phyloP scores from a whole-genome alignment of 2,797 vertebrate genomes.

The Urocyon cinereoargenteus region DNA sequence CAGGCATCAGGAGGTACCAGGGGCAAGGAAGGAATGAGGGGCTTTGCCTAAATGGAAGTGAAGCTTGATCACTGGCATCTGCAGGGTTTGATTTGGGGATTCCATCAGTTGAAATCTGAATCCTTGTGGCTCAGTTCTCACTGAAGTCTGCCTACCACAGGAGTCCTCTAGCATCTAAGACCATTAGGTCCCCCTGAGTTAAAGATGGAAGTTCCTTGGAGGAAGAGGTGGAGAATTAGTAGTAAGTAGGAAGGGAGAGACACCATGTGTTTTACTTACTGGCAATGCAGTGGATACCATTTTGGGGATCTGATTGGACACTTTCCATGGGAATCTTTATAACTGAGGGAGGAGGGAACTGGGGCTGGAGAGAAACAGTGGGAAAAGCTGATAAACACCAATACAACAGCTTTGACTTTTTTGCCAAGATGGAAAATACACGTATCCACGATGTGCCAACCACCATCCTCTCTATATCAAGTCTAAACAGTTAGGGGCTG shows the following conservation, averaged over 20 bases:
- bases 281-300: constrained; percentile 82
- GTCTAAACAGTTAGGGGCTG: neutral
- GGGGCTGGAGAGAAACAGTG: constrained; percentile 84
- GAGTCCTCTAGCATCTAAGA: neutral
- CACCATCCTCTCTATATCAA: neutral
- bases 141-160: neutral
- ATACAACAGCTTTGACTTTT: neutral
- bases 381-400: constrained; percentile 79
- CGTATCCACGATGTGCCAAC: neutral
- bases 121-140: neutral
- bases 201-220: neutral
- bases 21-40: neutral
- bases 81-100: neutral
- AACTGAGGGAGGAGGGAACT: constrained; percentile 87
- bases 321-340: constrained; percentile 86
- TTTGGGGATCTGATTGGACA: constrained; percentile 83
- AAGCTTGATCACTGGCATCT: neutral
- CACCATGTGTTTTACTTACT: constrained; percentile 81
- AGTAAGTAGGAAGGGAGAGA: neutral
- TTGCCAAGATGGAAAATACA: constrained; percentile 12
- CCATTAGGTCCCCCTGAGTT: neutral
- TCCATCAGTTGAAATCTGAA: neutral
- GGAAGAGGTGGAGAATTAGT: neutral
- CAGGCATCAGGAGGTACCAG: neutral
- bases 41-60: neutral